phyloP scores from a whole-genome alignment of 2,888 invertebrate species.

The Drosophila limbata region DNA sequence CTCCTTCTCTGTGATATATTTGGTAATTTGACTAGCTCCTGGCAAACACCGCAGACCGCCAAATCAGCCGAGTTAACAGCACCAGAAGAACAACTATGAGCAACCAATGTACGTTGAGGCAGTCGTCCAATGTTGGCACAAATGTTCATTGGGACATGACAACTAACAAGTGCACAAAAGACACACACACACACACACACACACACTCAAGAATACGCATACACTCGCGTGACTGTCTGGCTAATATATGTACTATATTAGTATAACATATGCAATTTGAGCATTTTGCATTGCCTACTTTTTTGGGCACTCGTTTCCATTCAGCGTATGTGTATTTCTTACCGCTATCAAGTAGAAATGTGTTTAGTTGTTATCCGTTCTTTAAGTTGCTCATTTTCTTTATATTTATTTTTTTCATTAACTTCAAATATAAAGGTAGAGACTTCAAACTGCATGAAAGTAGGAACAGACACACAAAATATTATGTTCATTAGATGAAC shows the following conservation, averaged over 20 bases:
- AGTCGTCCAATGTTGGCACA: constrained; percentile 49
- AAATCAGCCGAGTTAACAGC: constrained; percentile 42
- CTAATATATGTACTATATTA: background rate
- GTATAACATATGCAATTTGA: constrained; percentile 6
- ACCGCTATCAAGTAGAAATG: constrained; percentile 14
- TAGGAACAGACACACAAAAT: no score
- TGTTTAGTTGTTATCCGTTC: background rate
- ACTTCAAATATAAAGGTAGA: no score
- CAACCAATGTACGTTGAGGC: constrained; percentile 2
- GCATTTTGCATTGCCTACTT: constrained; percentile 47
- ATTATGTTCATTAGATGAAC: no score
- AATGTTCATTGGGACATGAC: constrained; percentile 62
- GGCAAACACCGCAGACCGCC: constrained; percentile 50
- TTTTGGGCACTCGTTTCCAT: constrained; percentile 28
- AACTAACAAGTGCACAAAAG: constrained; percentile 70
- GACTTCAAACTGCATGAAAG: no score
- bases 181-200: constrained; percentile 14
- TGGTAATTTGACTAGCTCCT: constrained; percentile 67
- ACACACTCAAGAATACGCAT: no score
- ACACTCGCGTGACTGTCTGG: no score
- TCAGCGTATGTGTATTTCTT: constrained; percentile 31
- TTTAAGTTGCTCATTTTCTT: no score
- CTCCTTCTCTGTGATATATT: constrained; percentile 55
- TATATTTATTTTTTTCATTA: no score
- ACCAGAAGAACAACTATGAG: constrained; percentile 13